Percentiles rank a stretch among this genome's conserved stretches.
Evolutionary conservation across 2,888 invertebrate genomes (phyloP).

Genomic region (Drosophila ustulata): DNA sequence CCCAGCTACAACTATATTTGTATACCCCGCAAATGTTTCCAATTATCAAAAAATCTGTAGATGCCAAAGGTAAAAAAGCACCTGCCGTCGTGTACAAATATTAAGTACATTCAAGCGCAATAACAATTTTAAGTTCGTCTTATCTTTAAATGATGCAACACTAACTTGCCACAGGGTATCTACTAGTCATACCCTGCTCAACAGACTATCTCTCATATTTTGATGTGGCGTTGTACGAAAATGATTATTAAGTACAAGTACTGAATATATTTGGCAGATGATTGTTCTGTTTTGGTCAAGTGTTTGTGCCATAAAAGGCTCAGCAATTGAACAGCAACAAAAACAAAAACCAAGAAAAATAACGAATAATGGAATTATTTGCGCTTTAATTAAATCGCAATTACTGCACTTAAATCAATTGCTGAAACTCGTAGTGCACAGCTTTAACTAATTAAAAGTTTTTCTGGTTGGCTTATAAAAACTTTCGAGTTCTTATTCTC

Average conservation of each 20-base stretch:
- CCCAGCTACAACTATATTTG: constrained; percentile 6
- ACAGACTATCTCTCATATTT: constrained; percentile 6
- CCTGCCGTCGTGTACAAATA: no score
- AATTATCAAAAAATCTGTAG: neutral
- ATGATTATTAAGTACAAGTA: constrained; percentile 37
- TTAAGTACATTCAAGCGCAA: no score
- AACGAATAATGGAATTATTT: constrained; percentile 39
- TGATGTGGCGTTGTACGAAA: constrained; percentile 45
- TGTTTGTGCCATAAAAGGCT: constrained; percentile 51
- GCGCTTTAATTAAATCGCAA: constrained; percentile 53
- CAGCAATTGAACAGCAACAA: constrained; percentile 29
- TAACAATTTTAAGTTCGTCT: no score
- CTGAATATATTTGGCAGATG: constrained; percentile 51
- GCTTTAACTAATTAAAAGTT: constrained; percentile 58
- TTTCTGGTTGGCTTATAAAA: constrained; percentile 13
- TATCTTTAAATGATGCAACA: no score
- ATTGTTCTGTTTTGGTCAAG: constrained; percentile 59
- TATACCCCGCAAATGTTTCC: constrained; percentile 25
- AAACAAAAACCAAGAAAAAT: neutral
- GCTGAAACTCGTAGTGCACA: constrained; percentile 1
- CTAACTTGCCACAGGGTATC: constrained; percentile 12
- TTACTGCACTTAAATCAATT: constrained; percentile 39
- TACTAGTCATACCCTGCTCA: neutral
- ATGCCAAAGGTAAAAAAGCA: neutral
- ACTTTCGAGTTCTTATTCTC: constrained; percentile 22